A percentile compares a stretch with the other conserved stretches of the same genome.
These are phyloP conservation scores for Carduelis carduelis DNA, from an alignment of 2,797 vertebrate genomes.

Conservation along the genomic window DNA sequence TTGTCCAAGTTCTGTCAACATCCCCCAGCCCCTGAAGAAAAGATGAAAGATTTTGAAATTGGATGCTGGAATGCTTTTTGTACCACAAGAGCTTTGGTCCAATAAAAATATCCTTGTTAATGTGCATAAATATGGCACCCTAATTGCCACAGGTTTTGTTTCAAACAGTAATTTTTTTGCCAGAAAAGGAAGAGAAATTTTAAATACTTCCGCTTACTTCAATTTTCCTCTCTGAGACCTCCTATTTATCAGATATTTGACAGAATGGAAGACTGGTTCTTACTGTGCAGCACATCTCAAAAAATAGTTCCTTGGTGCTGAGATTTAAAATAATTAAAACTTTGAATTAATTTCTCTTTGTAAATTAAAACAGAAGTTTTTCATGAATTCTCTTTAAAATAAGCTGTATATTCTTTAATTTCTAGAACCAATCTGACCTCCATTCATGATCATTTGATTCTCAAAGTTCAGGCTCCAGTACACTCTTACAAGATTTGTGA, in stretches of 20 bases:
- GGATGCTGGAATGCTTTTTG: neutral
- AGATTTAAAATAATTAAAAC: neutral
- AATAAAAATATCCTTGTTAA: neutral
- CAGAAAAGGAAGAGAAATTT: neutral
- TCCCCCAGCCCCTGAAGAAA: neutral
- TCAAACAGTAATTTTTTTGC: neutral
- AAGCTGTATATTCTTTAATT: neutral
- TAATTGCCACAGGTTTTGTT: neutral
- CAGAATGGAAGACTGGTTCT: neutral
- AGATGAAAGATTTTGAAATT: neutral
- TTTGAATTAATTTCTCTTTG: neutral
- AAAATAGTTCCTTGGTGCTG: neutral
- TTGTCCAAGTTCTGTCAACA: neutral
- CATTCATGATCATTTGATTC: neutral
- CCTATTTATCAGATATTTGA: neutral
- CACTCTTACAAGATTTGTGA: neutral
- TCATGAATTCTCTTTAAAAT: neutral
- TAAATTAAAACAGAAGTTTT: neutral
- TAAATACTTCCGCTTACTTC: neutral
- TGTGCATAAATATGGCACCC: neutral
- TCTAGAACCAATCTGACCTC: neutral
- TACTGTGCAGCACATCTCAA: neutral
- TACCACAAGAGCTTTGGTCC: neutral
- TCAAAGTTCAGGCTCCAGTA: neutral
- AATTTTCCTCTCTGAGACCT: neutral